Evolutionary conservation across 2,888 invertebrate genomes (phyloP).

Genomic region (Euclidia mi): DNA sequence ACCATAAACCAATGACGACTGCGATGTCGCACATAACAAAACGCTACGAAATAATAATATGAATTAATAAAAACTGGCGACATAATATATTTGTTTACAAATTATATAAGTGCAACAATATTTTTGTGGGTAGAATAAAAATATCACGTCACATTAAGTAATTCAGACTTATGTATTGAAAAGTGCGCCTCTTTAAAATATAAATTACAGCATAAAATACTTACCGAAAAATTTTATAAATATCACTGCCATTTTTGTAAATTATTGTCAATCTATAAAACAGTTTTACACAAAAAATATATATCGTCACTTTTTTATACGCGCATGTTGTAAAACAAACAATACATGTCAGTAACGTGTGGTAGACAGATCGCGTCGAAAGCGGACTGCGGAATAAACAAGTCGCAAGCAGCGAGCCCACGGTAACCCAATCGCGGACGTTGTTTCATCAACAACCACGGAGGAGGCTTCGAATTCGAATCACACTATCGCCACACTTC

Average conservation of each 20-base stretch:
- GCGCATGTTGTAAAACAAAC: conserved; percentile 48
- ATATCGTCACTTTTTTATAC: conserved; percentile 47
- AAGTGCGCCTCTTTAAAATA: background rate
- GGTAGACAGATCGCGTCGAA: conserved; percentile 56
- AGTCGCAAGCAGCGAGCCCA: conserved; percentile 32
- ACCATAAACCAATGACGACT: too few species aligned
- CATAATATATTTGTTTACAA: too few species aligned
- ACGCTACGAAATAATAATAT: too few species aligned
- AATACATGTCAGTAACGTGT: conserved; percentile 27
- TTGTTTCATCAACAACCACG: conserved; percentile 60
- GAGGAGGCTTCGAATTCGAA: conserved; percentile 49
- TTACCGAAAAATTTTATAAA: conserved; percentile 79
- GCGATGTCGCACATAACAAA: too few species aligned
- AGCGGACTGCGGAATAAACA: conserved; percentile 56
- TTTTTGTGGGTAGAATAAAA: too few species aligned
- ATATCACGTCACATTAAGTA: too few species aligned
- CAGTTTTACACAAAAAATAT: conserved; percentile 43
- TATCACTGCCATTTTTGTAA: conserved; percentile 78
- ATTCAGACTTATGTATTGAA: background rate
- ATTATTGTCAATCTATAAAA: conserved; percentile 24
- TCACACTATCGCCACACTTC: conserved; percentile 51
- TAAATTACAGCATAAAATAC: conserved; percentile 49
- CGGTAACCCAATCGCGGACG: conserved; percentile 49
- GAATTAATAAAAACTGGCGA: too few species aligned
- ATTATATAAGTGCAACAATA: too few species aligned